Evolutionary conservation across 2,113 vertebrate species (phyloP).

Genomic region (Marmota monax): DNA sequence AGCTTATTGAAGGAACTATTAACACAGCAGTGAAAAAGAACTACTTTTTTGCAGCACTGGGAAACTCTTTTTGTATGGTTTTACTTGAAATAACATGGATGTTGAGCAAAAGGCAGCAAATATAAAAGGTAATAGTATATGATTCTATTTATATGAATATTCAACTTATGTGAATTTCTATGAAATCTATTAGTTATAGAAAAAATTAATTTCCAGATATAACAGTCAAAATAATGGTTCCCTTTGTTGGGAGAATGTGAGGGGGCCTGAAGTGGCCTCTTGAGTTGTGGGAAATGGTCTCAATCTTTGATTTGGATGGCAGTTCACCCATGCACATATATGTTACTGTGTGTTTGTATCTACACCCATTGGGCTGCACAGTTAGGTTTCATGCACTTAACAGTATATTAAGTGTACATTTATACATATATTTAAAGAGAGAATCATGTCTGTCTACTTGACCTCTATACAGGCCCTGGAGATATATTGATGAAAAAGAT

Average conservation of each 20-base stretch:
- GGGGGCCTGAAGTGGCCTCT: not conserved
- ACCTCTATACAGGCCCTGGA: not conserved
- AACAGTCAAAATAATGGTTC: not conserved
- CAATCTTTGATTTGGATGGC: conserved; percentile 16
- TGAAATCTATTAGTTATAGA: not conserved
- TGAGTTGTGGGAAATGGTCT: not conserved
- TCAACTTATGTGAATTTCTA: not conserved
- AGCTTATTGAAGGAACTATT: not conserved
- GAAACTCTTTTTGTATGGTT: not conserved
- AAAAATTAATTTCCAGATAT: not conserved
- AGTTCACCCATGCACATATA: not conserved
- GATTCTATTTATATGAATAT: not conserved
- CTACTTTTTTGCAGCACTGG: no score
- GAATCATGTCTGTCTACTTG: not conserved
- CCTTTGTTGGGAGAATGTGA: not conserved
- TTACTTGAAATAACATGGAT: not conserved
- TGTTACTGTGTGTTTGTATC: not conserved
- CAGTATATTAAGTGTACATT: not conserved
- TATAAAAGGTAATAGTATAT: not conserved
- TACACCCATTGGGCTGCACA: not conserved
- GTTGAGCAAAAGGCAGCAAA: not conserved
- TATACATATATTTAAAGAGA: not conserved
- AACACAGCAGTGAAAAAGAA: not conserved
- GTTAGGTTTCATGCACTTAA: not conserved
- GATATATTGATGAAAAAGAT: not conserved